These are phyloP conservation scores for Rhimphoctona megacephalus DNA, from an alignment of 2,888 invertebrate genomes.

Conservation along the genomic window DNA sequence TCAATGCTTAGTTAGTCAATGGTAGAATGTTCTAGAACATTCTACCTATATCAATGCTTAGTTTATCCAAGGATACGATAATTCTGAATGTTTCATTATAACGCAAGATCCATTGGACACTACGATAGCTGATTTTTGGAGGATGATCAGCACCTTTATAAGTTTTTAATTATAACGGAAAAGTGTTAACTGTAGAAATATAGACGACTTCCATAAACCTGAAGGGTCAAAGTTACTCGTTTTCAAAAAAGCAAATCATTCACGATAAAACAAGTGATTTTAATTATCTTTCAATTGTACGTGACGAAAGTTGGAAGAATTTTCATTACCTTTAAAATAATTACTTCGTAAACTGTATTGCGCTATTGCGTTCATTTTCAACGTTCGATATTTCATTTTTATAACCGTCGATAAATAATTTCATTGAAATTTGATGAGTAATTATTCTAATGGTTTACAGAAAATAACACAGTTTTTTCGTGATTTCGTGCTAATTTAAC, in stretches of 20 bases:
- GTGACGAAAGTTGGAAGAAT: not conserved
- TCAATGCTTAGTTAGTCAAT: no score
- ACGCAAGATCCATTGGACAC: constrained; percentile 96
- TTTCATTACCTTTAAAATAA: no score
- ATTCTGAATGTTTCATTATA: constrained; percentile 95
- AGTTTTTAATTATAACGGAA: no score
- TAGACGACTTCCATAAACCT: not conserved
- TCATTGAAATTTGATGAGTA: not conserved
- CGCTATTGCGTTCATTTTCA: not conserved
- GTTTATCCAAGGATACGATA: constrained; percentile 96
- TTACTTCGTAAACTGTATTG: not conserved
- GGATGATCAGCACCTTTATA: no score
- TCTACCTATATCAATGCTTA: constrained; percentile 98
- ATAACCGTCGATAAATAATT: not conserved
- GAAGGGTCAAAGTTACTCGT: not conserved
- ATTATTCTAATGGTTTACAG: not conserved
- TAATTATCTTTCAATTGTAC: not conserved
- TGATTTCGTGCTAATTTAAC: constrained; percentile 31
- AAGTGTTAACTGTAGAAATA: not conserved
- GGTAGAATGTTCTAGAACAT: no score
- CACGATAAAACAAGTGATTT: not conserved
- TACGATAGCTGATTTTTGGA: constrained; percentile 97
- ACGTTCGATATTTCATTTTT: not conserved
- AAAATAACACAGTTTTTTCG: not conserved
- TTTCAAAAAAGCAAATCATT: not conserved